Evolutionary conservation across 1,140 invertebrate genomes (phyloP).

Genomic region (Antheraea pernyi): DNA sequence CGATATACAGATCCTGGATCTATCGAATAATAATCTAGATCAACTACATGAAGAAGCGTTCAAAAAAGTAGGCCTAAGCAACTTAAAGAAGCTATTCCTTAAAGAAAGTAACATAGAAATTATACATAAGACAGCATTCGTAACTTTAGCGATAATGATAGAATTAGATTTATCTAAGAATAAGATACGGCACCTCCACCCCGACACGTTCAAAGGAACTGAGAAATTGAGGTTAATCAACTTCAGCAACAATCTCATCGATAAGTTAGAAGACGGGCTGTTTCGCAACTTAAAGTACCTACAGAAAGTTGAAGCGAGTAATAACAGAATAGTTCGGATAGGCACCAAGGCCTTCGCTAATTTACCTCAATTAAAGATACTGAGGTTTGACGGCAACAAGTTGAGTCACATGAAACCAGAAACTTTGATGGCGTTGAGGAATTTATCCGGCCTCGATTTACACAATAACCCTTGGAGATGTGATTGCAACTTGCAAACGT

Average conservation of each 20-base stretch:
- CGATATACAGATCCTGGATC: slow-evolving; percentile 88
- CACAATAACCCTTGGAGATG: slow-evolving; percentile 94
- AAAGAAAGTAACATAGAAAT: slow-evolving; percentile 85
- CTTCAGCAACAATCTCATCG: slow-evolving; percentile 87
- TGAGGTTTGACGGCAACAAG: slow-evolving; percentile 87
- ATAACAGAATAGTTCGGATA: slow-evolving; percentile 86
- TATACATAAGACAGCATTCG: slow-evolving; percentile 87
- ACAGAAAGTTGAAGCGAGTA: slow-evolving; percentile 87
- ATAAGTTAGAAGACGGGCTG: slow-evolving; percentile 84
- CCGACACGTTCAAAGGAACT: slow-evolving; percentile 86
- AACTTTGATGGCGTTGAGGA: slow-evolving; percentile 82
- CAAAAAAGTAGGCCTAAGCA: slow-evolving; percentile 83
- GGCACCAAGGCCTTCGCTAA: slow-evolving; percentile 85
- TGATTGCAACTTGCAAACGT: slow-evolving; percentile 89
- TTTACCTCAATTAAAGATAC: slow-evolving; percentile 82
- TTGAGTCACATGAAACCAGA: slow-evolving; percentile 82
- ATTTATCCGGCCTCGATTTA: slow-evolving; percentile 86
- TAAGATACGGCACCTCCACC: slow-evolving; percentile 83
- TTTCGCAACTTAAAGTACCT: slow-evolving; percentile 88
- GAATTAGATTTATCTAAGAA: slow-evolving; percentile 92
- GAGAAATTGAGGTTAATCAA: slow-evolving; percentile 85
- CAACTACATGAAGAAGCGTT: slow-evolving; percentile 81
- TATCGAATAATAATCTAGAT: slow-evolving; percentile 79
- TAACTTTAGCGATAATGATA: slow-evolving; percentile 87
- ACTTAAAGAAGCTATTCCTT: slow-evolving; percentile 90